These are phyloP conservation scores for Melanotaenia duboulayi DNA, from an alignment of 2,113 vertebrate genomes.

Conservation along the genomic window DNA sequence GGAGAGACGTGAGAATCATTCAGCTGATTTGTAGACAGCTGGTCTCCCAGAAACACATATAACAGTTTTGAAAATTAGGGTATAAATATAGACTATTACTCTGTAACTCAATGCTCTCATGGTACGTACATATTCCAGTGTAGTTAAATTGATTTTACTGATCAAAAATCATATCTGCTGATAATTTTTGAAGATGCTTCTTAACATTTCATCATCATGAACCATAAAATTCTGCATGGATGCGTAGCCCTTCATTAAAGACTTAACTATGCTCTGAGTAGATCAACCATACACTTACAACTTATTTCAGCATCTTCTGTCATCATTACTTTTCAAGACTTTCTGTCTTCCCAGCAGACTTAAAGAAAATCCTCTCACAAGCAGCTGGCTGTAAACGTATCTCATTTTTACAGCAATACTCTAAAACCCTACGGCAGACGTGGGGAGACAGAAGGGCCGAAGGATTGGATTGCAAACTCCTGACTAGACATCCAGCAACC, in stretches of 20 bases:
- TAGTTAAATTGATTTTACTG: no score
- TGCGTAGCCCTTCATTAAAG: constrained; percentile 6
- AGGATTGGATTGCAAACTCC: constrained; percentile 45
- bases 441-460: constrained; percentile 4
- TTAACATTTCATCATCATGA: no score
- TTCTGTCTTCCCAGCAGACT: constrained; percentile 38
- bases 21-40: no score
- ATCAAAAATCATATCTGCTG: no score
- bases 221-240: background rate
- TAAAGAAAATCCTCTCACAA: constrained; percentile 25
- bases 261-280: background rate
- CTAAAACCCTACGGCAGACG: constrained; percentile 17
- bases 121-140: no score
- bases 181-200: no score
- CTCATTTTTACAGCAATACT: constrained; percentile 32
- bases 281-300: constrained; percentile 11
- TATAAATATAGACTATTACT: no score
- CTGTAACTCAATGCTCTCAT: no score
- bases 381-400: constrained; percentile 23
- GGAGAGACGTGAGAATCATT: no score
- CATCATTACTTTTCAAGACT: constrained; percentile 53
- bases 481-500: constrained; percentile 14
- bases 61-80: no score
- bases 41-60: no score
- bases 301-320: constrained; percentile 1